Percentiles rank a stretch among this genome's conserved stretches.
These are phyloP conservation scores for Bradypus variegatus DNA, from an alignment of 2,797 vertebrate genomes.

Conservation along the genomic window DNA sequence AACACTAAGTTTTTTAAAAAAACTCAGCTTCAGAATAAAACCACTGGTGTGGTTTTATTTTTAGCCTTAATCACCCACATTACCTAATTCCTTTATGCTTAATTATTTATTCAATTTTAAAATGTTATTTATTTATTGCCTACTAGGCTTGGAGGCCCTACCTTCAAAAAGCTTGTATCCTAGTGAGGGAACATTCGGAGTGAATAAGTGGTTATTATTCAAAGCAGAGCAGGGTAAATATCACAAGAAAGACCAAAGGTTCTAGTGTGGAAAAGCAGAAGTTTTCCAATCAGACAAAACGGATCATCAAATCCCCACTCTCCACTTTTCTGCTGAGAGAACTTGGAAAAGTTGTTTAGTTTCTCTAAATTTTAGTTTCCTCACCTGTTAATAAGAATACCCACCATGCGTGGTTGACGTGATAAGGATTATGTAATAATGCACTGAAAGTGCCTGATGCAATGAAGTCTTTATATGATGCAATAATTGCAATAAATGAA, in stretches of 20 bases:
- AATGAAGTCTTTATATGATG: not conserved
- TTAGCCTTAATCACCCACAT: not conserved
- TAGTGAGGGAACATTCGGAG: fast-evolving
- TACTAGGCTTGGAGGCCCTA: not conserved
- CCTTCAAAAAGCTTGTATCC: not conserved
- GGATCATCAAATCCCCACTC: not conserved
- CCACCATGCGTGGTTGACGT: fast-evolving
- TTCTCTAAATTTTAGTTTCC: not conserved
- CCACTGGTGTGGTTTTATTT: not conserved
- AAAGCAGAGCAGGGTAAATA: not conserved
- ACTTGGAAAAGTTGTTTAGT: not conserved
- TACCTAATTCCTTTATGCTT: not conserved
- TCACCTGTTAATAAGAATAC: fast-evolving
- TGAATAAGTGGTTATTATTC: too few relatives aligned
- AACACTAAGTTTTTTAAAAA: not conserved
- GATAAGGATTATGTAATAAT: not conserved
- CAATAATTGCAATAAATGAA: not conserved
- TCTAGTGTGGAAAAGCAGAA: not conserved
- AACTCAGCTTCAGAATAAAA: not conserved
- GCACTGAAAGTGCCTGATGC: fast-evolving
- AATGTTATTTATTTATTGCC: not conserved
- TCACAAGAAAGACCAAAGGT: not conserved
- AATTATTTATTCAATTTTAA: not conserved
- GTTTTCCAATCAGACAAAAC: not conserved
- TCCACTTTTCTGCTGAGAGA: not conserved